A percentile compares a stretch with the other conserved stretches of the same genome.
phyloP scores from a whole-genome alignment of 2,113 vertebrate genomes.

The Neoarius graeffei region DNA sequence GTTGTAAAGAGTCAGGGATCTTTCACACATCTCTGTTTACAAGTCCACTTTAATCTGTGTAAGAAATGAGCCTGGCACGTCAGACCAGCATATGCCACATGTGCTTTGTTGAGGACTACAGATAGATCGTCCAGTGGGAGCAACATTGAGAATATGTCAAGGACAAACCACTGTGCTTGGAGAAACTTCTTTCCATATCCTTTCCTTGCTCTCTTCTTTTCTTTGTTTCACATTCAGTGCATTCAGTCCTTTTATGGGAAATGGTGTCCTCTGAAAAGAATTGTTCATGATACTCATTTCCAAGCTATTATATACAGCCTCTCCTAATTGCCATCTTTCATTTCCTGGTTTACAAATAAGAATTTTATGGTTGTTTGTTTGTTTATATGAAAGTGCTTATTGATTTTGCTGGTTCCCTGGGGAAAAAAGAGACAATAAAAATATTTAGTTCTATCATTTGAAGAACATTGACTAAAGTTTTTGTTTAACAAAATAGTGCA shows the following conservation, averaged over 20 bases:
- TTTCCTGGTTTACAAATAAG: not conserved
- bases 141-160: conserved; percentile 22
- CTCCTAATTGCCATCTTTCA: conserved; percentile 21
- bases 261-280: conserved; percentile 43
- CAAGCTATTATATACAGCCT: conserved; percentile 38
- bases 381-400: conserved; percentile 15
- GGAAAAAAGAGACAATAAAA: conserved; percentile 4
- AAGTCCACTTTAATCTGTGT: conserved; percentile 51
- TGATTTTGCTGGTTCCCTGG: conserved; percentile 14
- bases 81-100: conserved; percentile 20
- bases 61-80: conserved; percentile 31
- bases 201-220: conserved; percentile 15
- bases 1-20: conserved; percentile 39
- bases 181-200: conserved; percentile 11
- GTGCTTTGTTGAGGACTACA: conserved; percentile 1
- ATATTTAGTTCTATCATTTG: conserved; percentile 12
- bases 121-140: conserved; percentile 46
- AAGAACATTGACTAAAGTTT: conserved; percentile 15
- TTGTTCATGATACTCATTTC: conserved; percentile 32
- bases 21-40: conserved; percentile 50
- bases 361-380: conserved; percentile 2
- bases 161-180: conserved; percentile 7
- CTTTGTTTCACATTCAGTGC: conserved; percentile 22
- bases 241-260: conserved; percentile 7
- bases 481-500: conserved; percentile 9